Base-by-base conservation (phyloP, 2,113 vertebrate species). In the Corythaeola cristata region DNA sequence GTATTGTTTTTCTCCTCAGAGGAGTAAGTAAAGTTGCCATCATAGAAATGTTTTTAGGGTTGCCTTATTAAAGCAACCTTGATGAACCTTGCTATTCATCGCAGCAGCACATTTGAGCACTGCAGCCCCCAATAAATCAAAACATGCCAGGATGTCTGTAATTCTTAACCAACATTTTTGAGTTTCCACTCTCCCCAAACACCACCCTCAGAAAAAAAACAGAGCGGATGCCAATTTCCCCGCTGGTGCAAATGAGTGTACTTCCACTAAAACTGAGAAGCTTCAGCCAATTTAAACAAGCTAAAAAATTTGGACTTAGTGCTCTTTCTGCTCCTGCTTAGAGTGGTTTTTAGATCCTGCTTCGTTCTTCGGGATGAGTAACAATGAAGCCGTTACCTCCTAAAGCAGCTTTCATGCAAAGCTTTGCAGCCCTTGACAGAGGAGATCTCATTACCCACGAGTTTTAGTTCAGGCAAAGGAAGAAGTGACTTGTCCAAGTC, bases 271-370 rank as follows among this genome's bases (percentile, higher is more conserved):
- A 77, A 73, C 5, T 0, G 5, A 94, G 75, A 77, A 0, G 21
- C 41, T 90, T 83, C 45, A 47, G 92, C 90, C 92, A 92, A 71
- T 67, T 74, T 32, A 85, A 94, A 96, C 67, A 90, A 77, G 63
- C 67, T 77, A 15, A 69, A 90, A 76, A 71, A 27, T 27, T 23
- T 37, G 5, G 56, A 79, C 80, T 50, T 80, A 33, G 37, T 55
- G n/a, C 67, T 63, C 62, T 21, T 93, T 79, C 62, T 89, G 60
- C 58, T 95, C 62, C 41, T 8, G 64, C 78, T 86, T 35, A 20
- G 26, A 56, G 55, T 18, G 6, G 23, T 20, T 86, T 94, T 74
- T 47, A 80, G 63, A 80, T 64, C 41, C 47, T 4, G 1, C 30
- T 37, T 35, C 63, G 53, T 22, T 81, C 78, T 75, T 82, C 7